These are phyloP conservation scores for Enteromius trimaculatus DNA, from an alignment of 2,797 vertebrate species.

Conservation along the genomic window DNA sequence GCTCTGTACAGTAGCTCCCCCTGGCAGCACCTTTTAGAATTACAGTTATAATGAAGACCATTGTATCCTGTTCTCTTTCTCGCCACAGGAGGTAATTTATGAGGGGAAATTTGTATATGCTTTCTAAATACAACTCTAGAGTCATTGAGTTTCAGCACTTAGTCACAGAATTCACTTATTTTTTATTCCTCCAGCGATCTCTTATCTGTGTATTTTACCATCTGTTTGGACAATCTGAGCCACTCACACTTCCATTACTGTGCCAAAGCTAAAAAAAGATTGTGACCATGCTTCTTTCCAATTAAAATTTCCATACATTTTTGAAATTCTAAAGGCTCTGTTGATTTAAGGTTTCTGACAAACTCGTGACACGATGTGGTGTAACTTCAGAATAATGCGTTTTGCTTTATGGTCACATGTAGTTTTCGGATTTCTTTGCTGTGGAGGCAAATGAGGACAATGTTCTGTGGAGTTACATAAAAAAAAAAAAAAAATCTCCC, in stretches of 20 bases:
- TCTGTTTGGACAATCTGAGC: conserved; percentile 6
- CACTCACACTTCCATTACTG: neutral
- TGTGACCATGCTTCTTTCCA: neutral
- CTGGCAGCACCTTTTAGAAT: neutral
- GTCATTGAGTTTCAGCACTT: conserved; percentile 9
- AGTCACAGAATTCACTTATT: neutral
- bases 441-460: neutral
- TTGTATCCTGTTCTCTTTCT: neutral
- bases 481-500: neutral
- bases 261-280: neutral
- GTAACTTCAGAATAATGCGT: neutral
- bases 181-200: neutral
- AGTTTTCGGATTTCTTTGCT: neutral
- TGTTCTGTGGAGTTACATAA: neutral
- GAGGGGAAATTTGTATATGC: neutral
- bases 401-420: neutral
- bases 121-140: neutral
- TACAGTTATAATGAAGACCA: neutral
- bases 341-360: neutral
- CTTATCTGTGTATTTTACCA: conserved; percentile 14
- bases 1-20: neutral
- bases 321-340: neutral
- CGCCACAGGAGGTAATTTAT: conserved; percentile 9
- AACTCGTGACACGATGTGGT: neutral
- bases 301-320: neutral